Evolutionary conservation across 2,113 vertebrate genomes (phyloP).

Genomic region (Prochilodus magdalenae): DNA sequence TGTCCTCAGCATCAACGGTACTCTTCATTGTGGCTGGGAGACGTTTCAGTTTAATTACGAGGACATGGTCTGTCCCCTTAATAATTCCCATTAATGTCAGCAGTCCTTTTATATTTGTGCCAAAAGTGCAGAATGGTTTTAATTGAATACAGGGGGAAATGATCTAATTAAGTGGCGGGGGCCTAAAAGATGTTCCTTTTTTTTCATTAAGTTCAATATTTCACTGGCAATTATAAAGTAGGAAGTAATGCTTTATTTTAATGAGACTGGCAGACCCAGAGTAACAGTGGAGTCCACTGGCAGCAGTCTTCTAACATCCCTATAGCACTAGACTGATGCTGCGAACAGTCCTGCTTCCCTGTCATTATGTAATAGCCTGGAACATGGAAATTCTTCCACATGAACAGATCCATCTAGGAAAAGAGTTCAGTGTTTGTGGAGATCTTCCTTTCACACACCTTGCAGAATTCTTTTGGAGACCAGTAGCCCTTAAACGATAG

Average conservation of each 20-base stretch:
- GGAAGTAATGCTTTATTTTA: slow-evolving; percentile 22
- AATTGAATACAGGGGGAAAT: slow-evolving; percentile 49
- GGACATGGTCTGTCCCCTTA: slow-evolving; percentile 11
- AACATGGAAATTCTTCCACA: slow-evolving; percentile 22
- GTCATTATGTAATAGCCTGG: slow-evolving; percentile 1
- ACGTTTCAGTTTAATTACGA: slow-evolving; percentile 31
- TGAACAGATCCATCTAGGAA: slow-evolving; percentile 9
- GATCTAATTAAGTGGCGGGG: slow-evolving; percentile 54
- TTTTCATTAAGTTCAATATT: slow-evolving; percentile 50
- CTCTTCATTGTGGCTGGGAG: not conserved
- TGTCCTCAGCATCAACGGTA: not conserved
- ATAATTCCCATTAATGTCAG: slow-evolving; percentile 45
- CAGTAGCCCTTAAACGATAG: slow-evolving; percentile 9
- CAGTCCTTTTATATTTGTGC: slow-evolving; percentile 42
- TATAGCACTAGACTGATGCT: not conserved
- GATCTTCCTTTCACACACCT: slow-evolving; percentile 1
- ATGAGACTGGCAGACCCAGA: slow-evolving; percentile 32
- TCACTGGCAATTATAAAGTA: slow-evolving; percentile 43
- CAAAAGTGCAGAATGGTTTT: slow-evolving; percentile 39
- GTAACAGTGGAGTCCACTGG: slow-evolving; percentile 22
- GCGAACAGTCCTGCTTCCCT: not conserved
- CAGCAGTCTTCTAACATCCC: not conserved
- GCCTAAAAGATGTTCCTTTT: slow-evolving; percentile 32
- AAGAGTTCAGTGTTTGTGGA: not conserved
- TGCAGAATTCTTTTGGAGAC: not conserved